phyloP scores from a whole-genome alignment of 2,797 vertebrate genomes.

The Labroides dimidiatus region DNA sequence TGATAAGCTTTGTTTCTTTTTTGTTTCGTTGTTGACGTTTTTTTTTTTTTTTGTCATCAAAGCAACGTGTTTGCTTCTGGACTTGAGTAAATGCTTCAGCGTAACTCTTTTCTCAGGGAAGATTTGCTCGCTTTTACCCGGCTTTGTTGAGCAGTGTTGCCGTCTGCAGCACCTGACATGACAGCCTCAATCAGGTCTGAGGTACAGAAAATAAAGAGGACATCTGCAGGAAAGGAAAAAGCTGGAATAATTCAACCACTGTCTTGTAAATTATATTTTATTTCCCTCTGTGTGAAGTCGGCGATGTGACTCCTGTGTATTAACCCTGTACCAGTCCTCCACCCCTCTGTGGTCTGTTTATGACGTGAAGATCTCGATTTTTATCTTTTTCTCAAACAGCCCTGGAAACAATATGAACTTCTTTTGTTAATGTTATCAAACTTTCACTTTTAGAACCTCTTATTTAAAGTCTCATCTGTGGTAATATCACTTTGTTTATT shows the following conservation, averaged over 20 bases:
- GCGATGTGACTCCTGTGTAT: constrained; percentile 40
- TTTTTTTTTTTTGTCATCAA: constrained; percentile 15
- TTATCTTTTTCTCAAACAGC: constrained; percentile 32
- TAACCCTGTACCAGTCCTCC: constrained; percentile 59
- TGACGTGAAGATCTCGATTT: constrained; percentile 35
- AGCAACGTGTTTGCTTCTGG: constrained; percentile 61
- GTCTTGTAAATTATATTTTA: constrained; percentile 18
- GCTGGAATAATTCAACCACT: constrained; percentile 51
- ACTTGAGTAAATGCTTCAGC: constrained; percentile 48
- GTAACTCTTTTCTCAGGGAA: constrained; percentile 80
- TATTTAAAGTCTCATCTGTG: constrained; percentile 71
- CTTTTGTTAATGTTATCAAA: constrained; percentile 50
- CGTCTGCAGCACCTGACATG: constrained; percentile 28
- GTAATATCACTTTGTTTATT: constrained; percentile 29
- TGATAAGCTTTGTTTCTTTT: too few relatives aligned
- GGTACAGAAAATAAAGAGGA: constrained; percentile 11
- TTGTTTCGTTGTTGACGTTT: too few relatives aligned
- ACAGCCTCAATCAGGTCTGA: constrained; percentile 25
- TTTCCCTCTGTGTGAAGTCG: constrained; percentile 40
- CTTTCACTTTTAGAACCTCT: constrained; percentile 55
- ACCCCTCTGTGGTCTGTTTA: constrained; percentile 30
- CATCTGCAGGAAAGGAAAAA: constrained; percentile 16
- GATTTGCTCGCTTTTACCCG: constrained; percentile 48
- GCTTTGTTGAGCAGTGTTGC: constrained; percentile 38
- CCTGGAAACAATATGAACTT: constrained; percentile 68